Conservation (phyloP, 1,140 invertebrate species). For the Drosophila simulans region DNA sequence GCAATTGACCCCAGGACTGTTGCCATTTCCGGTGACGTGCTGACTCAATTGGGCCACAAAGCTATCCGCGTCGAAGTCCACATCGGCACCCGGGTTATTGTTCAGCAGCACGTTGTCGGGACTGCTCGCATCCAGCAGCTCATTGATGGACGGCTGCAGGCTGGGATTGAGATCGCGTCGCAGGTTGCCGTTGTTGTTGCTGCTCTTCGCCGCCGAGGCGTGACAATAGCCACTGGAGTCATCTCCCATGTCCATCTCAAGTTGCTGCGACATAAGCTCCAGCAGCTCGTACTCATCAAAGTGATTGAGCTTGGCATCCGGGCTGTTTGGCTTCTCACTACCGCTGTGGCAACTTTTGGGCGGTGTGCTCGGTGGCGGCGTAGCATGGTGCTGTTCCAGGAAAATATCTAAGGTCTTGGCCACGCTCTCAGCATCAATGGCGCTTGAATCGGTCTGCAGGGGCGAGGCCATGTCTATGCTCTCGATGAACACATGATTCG, state of each 20-base stretch:
- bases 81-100: slow-evolving; percentile 63
- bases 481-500: slow-evolving; percentile 58
- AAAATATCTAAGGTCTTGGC: slow-evolving; percentile 80
- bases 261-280: slow-evolving; percentile 82
- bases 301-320: slow-evolving; percentile 76
- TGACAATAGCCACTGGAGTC: slow-evolving; percentile 63
- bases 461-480: slow-evolving; percentile 82
- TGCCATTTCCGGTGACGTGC: slow-evolving; percentile 53
- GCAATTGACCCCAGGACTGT: slow-evolving; percentile 9
- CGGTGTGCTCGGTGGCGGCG: slow-evolving; percentile 63
- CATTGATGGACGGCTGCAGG: slow-evolving; percentile 78
- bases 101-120: slow-evolving; percentile 66
- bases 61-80: slow-evolving; percentile 77
- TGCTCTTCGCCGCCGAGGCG: slow-evolving; percentile 15
- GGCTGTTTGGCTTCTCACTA: slow-evolving; percentile 52
- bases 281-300: slow-evolving; percentile 82
- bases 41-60: slow-evolving; percentile 77
- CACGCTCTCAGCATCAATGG: slow-evolving; percentile 72
- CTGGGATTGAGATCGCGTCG: slow-evolving; percentile 80
- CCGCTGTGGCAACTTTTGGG: slow-evolving; percentile 51
- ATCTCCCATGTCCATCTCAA: slow-evolving; percentile 84
- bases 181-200: slow-evolving; percentile 51
- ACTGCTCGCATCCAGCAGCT: slow-evolving; percentile 73
- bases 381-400: slow-evolving; percentile 78
- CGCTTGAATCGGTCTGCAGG: slow-evolving; percentile 49